Evolutionary conservation across 2,797 vertebrate species (phyloP).

Genomic region (Phoxinus dragarum): DNA sequence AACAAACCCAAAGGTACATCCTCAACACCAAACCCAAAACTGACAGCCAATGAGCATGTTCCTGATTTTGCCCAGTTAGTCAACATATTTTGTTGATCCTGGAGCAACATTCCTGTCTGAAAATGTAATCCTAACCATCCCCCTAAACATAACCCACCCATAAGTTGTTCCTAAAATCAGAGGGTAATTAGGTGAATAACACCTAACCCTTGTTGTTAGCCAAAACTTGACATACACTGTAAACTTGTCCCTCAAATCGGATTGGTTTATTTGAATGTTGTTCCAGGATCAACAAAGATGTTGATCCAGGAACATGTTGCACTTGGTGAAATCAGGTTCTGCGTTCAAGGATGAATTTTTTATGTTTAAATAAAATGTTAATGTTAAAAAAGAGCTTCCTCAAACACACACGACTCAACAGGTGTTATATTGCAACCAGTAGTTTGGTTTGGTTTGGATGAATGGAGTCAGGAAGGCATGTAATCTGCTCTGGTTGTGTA

Average conservation of each 20-base stretch:
- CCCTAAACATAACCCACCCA: not conserved
- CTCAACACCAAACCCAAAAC: slow-evolving; percentile 3
- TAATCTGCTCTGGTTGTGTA: slow-evolving; percentile 50
- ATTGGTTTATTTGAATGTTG: not conserved
- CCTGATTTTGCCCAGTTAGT: not conserved
- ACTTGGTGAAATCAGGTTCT: not conserved
- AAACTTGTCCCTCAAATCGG: not conserved
- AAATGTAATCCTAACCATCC: not conserved
- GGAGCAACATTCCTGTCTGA: not conserved
- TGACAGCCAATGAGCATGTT: not conserved
- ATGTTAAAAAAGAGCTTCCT: not conserved
- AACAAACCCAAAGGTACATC: slow-evolving; percentile 84
- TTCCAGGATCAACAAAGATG: not conserved
- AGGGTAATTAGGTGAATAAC: not conserved
- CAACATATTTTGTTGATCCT: not conserved
- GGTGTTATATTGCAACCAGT: slow-evolving; percentile 3
- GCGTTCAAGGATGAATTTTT: not conserved
- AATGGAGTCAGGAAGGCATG: slow-evolving; percentile 31
- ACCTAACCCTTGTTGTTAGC: not conserved
- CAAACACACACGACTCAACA: slow-evolving; percentile 21
- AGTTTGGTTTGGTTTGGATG: slow-evolving; percentile 18
- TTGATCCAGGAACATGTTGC: not conserved
- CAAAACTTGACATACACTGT: not conserved
- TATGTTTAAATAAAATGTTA: not conserved
- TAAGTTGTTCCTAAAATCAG: not conserved